These are phyloP conservation scores for Dicentrarchus labrax DNA, from an alignment of 2,113 vertebrate genomes.

Conservation along the genomic window DNA sequence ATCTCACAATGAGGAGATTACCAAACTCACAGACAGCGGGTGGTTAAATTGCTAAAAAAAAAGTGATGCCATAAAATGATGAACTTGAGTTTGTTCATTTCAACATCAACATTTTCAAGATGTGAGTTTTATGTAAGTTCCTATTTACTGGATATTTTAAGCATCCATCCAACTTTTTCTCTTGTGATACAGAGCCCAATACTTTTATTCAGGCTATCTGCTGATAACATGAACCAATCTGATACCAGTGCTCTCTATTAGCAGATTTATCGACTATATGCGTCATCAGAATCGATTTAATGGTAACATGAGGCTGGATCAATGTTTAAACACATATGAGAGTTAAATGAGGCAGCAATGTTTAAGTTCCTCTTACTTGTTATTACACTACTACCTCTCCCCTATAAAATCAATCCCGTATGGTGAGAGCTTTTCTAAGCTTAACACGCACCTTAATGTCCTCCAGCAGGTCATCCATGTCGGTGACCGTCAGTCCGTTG, in stretches of 20 bases:
- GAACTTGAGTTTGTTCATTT: neutral
- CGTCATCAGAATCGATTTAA: too few relatives aligned
- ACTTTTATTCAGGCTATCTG: too few relatives aligned
- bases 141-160: neutral
- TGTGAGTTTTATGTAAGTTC: neutral
- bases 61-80: neutral
- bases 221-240: too few relatives aligned
- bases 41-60: neutral
- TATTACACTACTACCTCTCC: neutral
- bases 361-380: neutral
- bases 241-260: too few relatives aligned
- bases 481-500: constrained; percentile 93
- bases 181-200: too few relatives aligned
- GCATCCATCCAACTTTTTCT: too few relatives aligned
- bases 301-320: too few relatives aligned
- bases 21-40: neutral
- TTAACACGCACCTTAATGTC: constrained; percentile 91
- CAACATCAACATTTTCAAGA: neutral
- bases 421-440: too few relatives aligned
- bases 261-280: too few relatives aligned
- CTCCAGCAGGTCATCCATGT: constrained; percentile 98
- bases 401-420: neutral
- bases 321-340: too few relatives aligned
- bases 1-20: neutral
- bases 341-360: neutral